Evolutionary conservation across 2,888 invertebrate genomes (phyloP).

Genomic region (Eilema caniola): DNA sequence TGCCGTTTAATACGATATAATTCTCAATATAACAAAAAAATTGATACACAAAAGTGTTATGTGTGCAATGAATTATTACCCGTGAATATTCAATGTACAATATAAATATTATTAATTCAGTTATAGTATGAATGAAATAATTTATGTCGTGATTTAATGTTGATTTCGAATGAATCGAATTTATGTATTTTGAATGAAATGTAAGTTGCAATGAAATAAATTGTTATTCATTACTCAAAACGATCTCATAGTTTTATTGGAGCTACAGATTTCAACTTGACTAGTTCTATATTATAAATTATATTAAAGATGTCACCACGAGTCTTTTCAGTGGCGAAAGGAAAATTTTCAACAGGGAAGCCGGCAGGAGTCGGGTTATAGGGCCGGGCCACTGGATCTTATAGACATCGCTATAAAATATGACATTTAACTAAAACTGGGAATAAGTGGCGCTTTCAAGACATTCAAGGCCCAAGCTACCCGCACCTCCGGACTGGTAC

Average conservation of each 20-base stretch:
- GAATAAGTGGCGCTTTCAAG: too few relatives aligned
- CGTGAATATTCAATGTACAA: constrained; percentile 39
- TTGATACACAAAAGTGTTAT: not conserved
- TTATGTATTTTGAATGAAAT: constrained; percentile 65
- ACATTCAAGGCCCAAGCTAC: too few relatives aligned
- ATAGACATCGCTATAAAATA: too few relatives aligned
- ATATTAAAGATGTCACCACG: too few relatives aligned
- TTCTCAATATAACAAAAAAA: not conserved
- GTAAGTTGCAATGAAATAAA: constrained; percentile 70
- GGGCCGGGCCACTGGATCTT: too few relatives aligned
- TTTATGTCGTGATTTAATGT: constrained; percentile 56
- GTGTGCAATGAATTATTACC: constrained; percentile 40
- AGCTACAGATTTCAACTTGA: too few relatives aligned
- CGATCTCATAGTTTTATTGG: constrained; percentile 3
- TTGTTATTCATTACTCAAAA: constrained; percentile 67
- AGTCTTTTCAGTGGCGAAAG: too few relatives aligned
- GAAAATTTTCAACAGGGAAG: too few relatives aligned
- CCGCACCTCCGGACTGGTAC: too few relatives aligned
- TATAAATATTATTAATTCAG: constrained; percentile 38
- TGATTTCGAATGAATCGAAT: constrained; percentile 66
- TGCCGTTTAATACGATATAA: not conserved
- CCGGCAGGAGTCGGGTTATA: too few relatives aligned
- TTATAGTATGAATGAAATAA: constrained; percentile 49
- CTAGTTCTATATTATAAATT: too few relatives aligned
- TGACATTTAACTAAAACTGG: too few relatives aligned